Evolutionary conservation across 2,888 invertebrate genomes (phyloP), one percentile per base, ranked within the genome.

Genomic region (Brachylomia viminalis): DNA sequence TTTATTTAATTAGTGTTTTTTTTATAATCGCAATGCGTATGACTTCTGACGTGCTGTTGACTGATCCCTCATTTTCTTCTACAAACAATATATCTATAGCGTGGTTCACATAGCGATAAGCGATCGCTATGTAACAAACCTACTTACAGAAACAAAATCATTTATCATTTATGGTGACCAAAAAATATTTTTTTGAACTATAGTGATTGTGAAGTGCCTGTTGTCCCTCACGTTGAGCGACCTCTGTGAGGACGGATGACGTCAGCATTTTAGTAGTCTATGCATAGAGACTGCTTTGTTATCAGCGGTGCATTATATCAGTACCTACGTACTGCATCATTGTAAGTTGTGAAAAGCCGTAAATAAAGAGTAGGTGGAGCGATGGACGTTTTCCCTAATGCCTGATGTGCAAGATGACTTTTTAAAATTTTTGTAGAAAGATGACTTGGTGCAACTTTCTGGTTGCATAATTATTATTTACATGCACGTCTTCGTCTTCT

Each of bases 291-390:
- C 15, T 49, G 61, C 67, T 47, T 67, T 70, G 59, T 77, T 77
- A 72, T 72, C 77, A 82, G 15, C 30, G 61, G 45, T 52, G 82
- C 77, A 77, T 72, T 71, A 65, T 79, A 59, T 61, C 45, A 64
- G 45, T 58, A 7, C 15, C 23, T 47, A 47, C 47, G 20, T 47
- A 23, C 38, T 61, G 47, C 30, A 66, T 66, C 79, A 72, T 61
- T 61, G 58, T 45, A 30, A 6, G n/a, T 61, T 61, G 42, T 62
- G 49, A 20, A 42, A 30, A 77, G 49, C 13, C 33, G 17, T 17
- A 15, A 71, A 20, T 38, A 30, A 56, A 56, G 30, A 47, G n/a
- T 54, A 30, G 38, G 47, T 61, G 38, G 45, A 45, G 27, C 10
- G n/a, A 42, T 47, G 38, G 23, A 33, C 20, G 6, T 56, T 45